phyloP scores from a whole-genome alignment of 2,888 invertebrate species.

The Nipponacmea schrenckii region DNA sequence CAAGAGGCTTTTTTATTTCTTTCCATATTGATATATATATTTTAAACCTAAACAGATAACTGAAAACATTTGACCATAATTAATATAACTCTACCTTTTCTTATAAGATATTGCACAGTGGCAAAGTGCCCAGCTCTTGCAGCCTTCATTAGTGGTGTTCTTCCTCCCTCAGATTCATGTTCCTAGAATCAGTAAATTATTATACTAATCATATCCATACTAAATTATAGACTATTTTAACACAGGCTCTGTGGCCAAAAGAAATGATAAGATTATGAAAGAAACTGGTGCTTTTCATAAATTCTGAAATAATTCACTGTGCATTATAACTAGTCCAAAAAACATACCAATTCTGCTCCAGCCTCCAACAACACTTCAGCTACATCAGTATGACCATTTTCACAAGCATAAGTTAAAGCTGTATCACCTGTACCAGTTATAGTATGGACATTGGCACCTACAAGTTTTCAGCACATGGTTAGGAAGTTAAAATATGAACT shows the following conservation, averaged over 20 bases:
- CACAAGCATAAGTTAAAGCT: slow-evolving; percentile 96
- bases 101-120: slow-evolving; percentile 94
- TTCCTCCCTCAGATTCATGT: slow-evolving; percentile 95
- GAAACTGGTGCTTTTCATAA: too few species aligned
- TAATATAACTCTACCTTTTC: too few species aligned
- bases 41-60: too few species aligned
- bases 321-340: background rate
- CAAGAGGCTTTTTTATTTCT: too few species aligned
- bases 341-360: slow-evolving; percentile 82
- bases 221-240: background rate
- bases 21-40: too few species aligned
- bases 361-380: slow-evolving; percentile 90
- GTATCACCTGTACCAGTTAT: slow-evolving; percentile 95
- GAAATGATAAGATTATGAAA: too few species aligned
- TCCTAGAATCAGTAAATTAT: slow-evolving; percentile 72
- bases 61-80: too few species aligned
- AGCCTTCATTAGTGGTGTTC: slow-evolving; percentile 98
- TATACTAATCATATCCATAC: background rate
- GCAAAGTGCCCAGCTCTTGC: slow-evolving; percentile 95
- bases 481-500: background rate
- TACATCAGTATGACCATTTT: slow-evolving; percentile 98
- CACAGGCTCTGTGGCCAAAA: too few species aligned
- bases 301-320: too few species aligned
- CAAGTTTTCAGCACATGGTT: slow-evolving; percentile 12
- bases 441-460: slow-evolving; percentile 88